A percentile compares a stretch with the other conserved stretches of the same genome.
Conservation (phyloP, 1,140 invertebrate species). For the Drosophila novamexicana region DNA sequence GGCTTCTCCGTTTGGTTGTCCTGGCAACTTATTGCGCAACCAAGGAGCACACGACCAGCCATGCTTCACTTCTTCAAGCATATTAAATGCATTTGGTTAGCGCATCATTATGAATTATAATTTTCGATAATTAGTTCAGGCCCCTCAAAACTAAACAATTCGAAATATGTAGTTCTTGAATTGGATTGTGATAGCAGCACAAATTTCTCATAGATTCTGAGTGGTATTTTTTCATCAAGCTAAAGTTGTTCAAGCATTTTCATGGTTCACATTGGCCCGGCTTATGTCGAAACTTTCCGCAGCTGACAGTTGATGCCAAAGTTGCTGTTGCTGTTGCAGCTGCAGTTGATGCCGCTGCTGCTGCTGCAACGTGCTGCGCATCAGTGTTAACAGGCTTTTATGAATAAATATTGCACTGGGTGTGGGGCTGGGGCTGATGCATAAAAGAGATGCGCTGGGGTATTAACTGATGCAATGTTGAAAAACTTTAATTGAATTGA, state of each 20-base stretch:
- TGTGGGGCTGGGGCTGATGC: background rate
- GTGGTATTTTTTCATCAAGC: background rate
- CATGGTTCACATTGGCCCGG: background rate
- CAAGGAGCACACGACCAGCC: constrained; percentile 42
- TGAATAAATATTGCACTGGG: constrained; percentile 27
- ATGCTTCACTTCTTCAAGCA: constrained; percentile 18
- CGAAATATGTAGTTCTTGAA: no score
- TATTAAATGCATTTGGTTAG: constrained; percentile 27
- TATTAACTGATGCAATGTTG: constrained; percentile 60
- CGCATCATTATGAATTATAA: constrained; percentile 11
- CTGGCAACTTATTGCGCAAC: constrained; percentile 61
- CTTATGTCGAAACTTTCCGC: constrained; percentile 37
- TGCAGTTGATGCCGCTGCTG: no score
- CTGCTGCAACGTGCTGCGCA: constrained; percentile 18
- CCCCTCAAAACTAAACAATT: no score
- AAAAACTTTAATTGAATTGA: constrained; percentile 79
- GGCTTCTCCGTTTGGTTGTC: constrained; percentile 35
- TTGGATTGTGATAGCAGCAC: no score
- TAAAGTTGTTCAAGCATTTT: background rate
- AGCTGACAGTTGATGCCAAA: constrained; percentile 30
- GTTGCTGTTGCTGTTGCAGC: constrained; percentile 8
- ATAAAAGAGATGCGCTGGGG: constrained; percentile 27
- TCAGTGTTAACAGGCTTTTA: constrained; percentile 28
- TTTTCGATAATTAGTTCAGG: background rate
- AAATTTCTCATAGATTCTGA: no score